Evolutionary conservation across 2,888 invertebrate genomes (phyloP).

Genomic region (Leucozona laternaria): DNA sequence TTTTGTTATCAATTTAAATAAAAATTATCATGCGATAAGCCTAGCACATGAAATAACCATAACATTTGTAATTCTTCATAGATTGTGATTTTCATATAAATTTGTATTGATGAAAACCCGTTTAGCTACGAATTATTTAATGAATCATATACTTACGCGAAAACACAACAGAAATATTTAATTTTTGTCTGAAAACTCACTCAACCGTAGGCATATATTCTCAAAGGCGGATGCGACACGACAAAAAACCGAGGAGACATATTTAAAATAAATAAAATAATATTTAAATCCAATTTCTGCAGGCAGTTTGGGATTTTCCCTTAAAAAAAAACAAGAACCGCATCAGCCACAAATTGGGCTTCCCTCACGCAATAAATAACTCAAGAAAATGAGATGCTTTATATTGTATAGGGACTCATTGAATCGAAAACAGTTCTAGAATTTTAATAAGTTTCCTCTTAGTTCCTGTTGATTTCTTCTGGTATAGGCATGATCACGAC

Average conservation of each 20-base stretch:
- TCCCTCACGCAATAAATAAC: conserved; percentile 50
- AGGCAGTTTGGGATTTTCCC: conserved; percentile 55
- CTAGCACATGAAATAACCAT: background rate
- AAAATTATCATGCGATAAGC: conserved; percentile 8
- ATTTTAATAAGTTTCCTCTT: conserved; percentile 46
- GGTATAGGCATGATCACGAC: background rate
- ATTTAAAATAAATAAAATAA: background rate
- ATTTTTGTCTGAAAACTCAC: conserved; percentile 50
- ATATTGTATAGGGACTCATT: background rate
- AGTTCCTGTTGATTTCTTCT: background rate
- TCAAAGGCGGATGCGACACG: conserved; percentile 52
- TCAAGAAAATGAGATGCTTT: conserved; percentile 31
- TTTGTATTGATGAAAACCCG: background rate
- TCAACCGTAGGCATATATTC: conserved; percentile 12
- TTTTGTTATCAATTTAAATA: conserved; percentile 13
- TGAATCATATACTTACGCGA: conserved; percentile 19
- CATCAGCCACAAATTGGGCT: background rate
- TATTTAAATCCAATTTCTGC: conserved; percentile 34
- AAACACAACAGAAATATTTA: conserved; percentile 32
- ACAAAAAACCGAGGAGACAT: background rate
- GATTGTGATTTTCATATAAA: background rate
- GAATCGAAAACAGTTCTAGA: conserved; percentile 21
- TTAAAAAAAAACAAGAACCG: background rate
- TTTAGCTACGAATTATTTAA: background rate
- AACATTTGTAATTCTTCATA: background rate